phyloP scores from a whole-genome alignment of 2,888 invertebrate genomes.

The Drosophila mulleri region DNA sequence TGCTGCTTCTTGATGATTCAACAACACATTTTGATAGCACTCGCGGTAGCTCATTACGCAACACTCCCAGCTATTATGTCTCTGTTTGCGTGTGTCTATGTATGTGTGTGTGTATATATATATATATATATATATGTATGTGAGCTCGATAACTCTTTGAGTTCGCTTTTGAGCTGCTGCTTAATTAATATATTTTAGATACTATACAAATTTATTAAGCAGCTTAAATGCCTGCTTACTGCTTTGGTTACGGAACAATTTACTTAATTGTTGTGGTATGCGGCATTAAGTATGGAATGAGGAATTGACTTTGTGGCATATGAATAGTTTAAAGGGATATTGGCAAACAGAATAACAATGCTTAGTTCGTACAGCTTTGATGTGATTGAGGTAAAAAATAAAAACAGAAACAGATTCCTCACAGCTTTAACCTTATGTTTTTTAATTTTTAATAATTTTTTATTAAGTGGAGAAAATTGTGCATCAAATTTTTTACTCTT shows the following conservation, averaged over 20 bases:
- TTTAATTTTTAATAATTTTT: too few species aligned
- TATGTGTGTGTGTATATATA: not conserved
- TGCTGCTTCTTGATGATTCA: conserved; percentile 24
- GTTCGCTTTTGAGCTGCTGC: conserved; percentile 1
- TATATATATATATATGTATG: not conserved
- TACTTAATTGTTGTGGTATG: not conserved
- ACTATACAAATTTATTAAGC: conserved; percentile 13
- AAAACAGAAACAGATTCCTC: too few species aligned
- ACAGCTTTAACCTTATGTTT: too few species aligned
- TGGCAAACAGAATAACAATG: not conserved
- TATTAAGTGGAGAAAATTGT: too few species aligned
- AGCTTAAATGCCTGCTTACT: conserved; percentile 1
- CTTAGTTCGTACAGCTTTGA: not conserved
- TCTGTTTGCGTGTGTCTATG: not conserved
- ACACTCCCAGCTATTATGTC: conserved; percentile 4
- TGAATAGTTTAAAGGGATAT: not conserved
- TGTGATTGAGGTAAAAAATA: not conserved
- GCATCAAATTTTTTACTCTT: too few species aligned
- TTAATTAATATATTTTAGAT: conserved; percentile 15
- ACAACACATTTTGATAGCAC: conserved; percentile 41
- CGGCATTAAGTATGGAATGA: not conserved
- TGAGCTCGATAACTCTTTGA: conserved; percentile 18
- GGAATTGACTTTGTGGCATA: not conserved
- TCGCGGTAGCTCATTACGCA: conserved; percentile 29
- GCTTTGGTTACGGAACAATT: not conserved